Base-by-base conservation (phyloP, 2,797 vertebrate genomes). In the Gila robusta region DNA sequence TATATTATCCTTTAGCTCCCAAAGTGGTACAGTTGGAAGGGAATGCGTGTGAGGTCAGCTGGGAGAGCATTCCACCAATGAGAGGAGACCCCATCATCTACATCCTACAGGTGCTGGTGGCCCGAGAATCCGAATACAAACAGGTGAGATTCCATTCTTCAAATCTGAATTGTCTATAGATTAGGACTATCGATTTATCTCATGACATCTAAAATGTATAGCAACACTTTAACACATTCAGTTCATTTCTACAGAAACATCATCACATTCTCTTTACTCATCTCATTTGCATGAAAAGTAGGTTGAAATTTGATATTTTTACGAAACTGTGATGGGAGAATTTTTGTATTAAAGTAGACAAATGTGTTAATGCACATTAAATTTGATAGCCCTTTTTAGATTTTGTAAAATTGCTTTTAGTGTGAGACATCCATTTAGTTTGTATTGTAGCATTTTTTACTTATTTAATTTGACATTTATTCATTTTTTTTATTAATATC, bases 51-150 rank as follows among this genome's bases (percentile, higher is more conserved):
- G 97, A 99, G 95, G 94, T 99, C 92, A 95, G 96, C 82, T 99
- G 98, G 98, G 98, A 99, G 93, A 94, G 92, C 0, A 94, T 98
- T 90, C 95, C 95, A 85, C 96, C 98, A 71, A 98, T 99, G 98
- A 98, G 96, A 94, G 98, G 98, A 81, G 98, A 99, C 85, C 96
- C 97, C 82, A 92, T 99, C 87, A 96, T 93, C 93, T 99, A 99
- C 39, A 89, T 97, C 86, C 96, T 99, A 16, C 98, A 99, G 94
- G 96, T 98, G 88, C 93, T 98, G 93, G 96, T 98, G 87, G 98
- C 97, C 89, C 96, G 98, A 88, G 98, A 99, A 90, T 97, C 97
- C 0, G 98, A 99, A 88, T 99, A 98, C 93, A 99, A 98, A 94
- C 98, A 99, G 98, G 98, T 96, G 77, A 5, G 91, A 87, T n/a